A percentile compares a stretch with the other conserved stretches of the same genome.
These are phyloP conservation scores for Simalia tracyae DNA, from an alignment of 2,797 vertebrate species.

Conservation along the genomic window DNA sequence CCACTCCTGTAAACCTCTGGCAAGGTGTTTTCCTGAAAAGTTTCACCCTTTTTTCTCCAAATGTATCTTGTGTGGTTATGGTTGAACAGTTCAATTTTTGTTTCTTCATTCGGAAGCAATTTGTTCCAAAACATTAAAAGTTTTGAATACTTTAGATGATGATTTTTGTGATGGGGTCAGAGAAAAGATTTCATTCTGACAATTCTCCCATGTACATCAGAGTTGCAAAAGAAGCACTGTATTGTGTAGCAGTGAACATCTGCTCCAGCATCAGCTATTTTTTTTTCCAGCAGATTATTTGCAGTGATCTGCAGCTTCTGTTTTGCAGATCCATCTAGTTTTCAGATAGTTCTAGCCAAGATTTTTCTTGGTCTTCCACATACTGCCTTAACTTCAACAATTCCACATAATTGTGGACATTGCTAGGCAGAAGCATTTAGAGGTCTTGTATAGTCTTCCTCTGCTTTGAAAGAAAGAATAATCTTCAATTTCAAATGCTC, in stretches of 20 bases:
- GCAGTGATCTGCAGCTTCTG: neutral
- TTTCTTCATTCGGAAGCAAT: neutral
- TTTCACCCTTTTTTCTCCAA: neutral
- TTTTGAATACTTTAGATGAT: neutral
- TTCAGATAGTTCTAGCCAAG: neutral
- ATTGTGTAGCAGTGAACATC: neutral
- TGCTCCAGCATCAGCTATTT: neutral
- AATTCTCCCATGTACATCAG: neutral
- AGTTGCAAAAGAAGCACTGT: neutral
- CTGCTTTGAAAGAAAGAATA: neutral
- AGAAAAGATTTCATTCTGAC: neutral
- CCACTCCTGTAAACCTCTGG: neutral
- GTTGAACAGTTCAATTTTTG: neutral
- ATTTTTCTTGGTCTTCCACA: neutral
- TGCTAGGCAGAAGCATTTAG: neutral
- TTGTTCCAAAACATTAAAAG: neutral
- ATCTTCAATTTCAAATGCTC: neutral
- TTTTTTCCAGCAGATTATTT: neutral
- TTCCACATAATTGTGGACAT: neutral
- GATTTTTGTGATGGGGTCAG: neutral
- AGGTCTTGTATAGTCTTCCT: neutral
- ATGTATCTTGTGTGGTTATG: neutral
- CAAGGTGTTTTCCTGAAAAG: neutral
- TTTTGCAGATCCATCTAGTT: neutral
- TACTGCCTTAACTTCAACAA: neutral